Evolutionary conservation across 2,113 vertebrate genomes (phyloP).

Genomic region (Psammodynastes pulverulentus): DNA sequence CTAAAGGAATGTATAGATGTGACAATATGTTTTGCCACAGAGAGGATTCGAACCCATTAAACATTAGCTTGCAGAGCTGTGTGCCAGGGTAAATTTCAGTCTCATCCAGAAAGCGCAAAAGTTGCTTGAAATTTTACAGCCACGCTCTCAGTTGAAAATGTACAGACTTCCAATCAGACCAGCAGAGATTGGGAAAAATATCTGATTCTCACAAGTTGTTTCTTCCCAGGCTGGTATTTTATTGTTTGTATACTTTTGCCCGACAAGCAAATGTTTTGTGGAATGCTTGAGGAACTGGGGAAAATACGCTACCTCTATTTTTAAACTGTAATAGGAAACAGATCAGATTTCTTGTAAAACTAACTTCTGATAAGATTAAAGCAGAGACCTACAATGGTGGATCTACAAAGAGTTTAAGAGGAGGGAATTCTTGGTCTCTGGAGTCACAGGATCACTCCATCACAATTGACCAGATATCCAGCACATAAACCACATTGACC

Average conservation of each 20-base stretch:
- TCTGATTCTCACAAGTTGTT: not conserved
- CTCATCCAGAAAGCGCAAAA: not conserved
- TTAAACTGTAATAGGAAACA: constrained; percentile 1
- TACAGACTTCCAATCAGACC: not conserved
- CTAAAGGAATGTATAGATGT: not conserved
- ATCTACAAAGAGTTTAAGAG: not conserved
- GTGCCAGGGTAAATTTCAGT: not conserved
- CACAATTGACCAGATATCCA: not conserved
- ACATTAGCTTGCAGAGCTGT: not conserved
- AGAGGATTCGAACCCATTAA: not conserved
- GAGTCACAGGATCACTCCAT: not conserved
- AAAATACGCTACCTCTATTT: not conserved
- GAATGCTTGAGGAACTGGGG: constrained; percentile 2
- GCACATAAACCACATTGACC: not conserved
- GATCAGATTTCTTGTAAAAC: not conserved
- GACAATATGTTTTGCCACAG: not conserved
- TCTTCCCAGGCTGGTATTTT: not conserved
- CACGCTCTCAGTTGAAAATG: not conserved
- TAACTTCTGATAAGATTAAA: not conserved
- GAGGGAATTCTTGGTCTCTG: not conserved
- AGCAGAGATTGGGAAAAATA: not conserved
- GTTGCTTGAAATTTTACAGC: not conserved
- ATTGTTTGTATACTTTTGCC: constrained; percentile 3
- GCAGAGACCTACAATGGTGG: not conserved
- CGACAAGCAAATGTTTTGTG: not conserved